Evolutionary conservation across 2,888 invertebrate genomes (phyloP), one percentile per base, ranked within the genome.

Genomic region (Leptopilina drosophilae): DNA sequence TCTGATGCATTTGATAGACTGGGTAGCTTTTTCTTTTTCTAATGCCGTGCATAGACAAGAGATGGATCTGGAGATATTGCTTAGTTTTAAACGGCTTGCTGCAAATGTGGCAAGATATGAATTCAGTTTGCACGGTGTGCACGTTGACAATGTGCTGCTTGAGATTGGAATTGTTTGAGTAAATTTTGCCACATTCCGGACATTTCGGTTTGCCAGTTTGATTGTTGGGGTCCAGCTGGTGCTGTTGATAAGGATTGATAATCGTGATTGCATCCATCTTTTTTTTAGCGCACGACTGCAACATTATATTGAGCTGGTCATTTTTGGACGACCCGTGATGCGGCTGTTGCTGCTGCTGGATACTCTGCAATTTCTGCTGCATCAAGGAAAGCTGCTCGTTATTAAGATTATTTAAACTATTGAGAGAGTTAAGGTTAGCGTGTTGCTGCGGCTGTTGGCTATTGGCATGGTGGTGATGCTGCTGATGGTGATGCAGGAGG

Each of bases 111-210:
- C 95, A 95, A 86, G 93, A 92, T 92, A 94, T 94, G 90, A 93
- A 93, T 87, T 93, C 93, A 79, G 93, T 93, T 88, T 93, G 93
- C 85, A 94, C 93, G 83, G 94, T 93, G 92, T 95, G 95, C 87
- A 95, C 94, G 93, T 95, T 95, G 87, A 94, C 94, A 88, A 95
- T 93, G 93, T 95, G 95, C 91, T 95, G 95, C 92, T 95, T 95
- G 86, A 95, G 93, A 92, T 95, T 95, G 91, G 94, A 94, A 91
- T 94, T 94, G 93, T 94, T 95, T 92, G 94, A 94, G 92, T 95
- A 95, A 86, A 93, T 94, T 92, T 94, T 94, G 89, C 94, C 94
- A 92, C 94, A 95, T 91, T 93, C 94, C 86, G 94, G 94, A 90
- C 95, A 94, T 91, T 94, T 94, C 87, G 94, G 95, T 92, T 93